A percentile compares a stretch with the other conserved stretches of the same genome.
These are phyloP conservation scores for Drosophila bocki DNA, from an alignment of 1,140 invertebrate genomes.

Conservation along the genomic window DNA sequence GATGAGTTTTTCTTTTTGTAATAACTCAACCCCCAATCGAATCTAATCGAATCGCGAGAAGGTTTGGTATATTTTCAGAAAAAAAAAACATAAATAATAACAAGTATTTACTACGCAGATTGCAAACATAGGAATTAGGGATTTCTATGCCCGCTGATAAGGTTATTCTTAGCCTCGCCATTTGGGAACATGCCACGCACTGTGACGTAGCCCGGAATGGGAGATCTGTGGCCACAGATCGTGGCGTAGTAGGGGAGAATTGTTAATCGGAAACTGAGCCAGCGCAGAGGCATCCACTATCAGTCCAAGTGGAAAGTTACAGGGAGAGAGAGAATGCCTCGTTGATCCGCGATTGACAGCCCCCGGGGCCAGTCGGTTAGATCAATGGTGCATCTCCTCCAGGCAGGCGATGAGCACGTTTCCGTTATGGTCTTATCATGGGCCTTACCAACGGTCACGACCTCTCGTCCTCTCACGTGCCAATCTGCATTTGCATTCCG, in stretches of 20 bases:
- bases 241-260: constrained; percentile 3
- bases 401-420: constrained; percentile 26
- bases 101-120: constrained; percentile 46
- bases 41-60: constrained; percentile 28
- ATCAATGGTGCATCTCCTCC: constrained; percentile 2
- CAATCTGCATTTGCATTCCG: constrained; percentile 12
- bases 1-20: constrained; percentile 5
- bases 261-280: constrained; percentile 17
- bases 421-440: constrained; percentile 23
- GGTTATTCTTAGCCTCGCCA: constrained; percentile 17
- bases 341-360: constrained; percentile 14
- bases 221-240: background rate
- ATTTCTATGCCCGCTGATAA: constrained; percentile 32
- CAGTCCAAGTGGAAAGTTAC: constrained; percentile 49
- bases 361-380: constrained; percentile 4
- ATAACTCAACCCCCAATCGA: constrained; percentile 8
- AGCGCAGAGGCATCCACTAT: constrained; percentile 6
- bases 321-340: background rate
- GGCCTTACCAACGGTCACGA: constrained; percentile 17
- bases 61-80: constrained; percentile 1
- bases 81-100: constrained; percentile 29
- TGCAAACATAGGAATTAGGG: constrained; percentile 29
- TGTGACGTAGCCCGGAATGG: constrained; percentile 26
- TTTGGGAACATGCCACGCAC: constrained; percentile 43
- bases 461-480: constrained; percentile 40